Conservation (phyloP, 2,113 vertebrate species). For the Canis aureus region DNA sequence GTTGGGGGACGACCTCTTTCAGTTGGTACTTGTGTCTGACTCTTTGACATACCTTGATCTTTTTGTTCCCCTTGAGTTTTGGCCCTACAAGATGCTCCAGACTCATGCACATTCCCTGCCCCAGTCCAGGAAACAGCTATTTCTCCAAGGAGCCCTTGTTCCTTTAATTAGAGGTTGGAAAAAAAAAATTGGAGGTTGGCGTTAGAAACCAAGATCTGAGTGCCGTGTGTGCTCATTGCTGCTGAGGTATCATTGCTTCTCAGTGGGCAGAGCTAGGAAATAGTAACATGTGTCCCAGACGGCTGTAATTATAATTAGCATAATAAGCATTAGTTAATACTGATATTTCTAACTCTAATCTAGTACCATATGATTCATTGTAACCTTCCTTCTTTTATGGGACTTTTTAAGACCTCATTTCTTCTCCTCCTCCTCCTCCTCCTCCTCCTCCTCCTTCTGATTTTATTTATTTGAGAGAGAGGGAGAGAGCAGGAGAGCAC, state of each 20-base stretch:
- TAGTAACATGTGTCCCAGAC: background rate
- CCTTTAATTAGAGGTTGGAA: background rate
- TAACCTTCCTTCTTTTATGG: background rate
- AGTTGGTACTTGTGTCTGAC: background rate
- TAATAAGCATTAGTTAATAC: background rate
- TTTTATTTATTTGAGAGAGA: too few relatives aligned
- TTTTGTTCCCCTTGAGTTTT: background rate
- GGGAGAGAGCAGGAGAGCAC: too few relatives aligned
- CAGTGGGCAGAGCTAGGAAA: background rate
- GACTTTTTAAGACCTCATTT: background rate
- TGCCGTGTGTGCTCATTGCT: background rate
- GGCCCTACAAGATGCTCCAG: background rate
- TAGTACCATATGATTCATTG: background rate
- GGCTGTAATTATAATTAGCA: accelerated
- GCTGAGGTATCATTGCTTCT: background rate
- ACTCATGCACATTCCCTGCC: background rate
- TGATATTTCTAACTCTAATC: background rate
- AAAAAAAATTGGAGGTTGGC: background rate
- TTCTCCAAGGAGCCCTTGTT: background rate
- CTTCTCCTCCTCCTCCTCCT: background rate
- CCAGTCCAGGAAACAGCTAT: background rate
- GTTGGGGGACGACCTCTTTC: background rate
- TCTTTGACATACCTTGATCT: background rate
- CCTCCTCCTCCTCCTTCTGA: too few relatives aligned
- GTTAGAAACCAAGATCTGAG: background rate